Evolutionary conservation across 2,888 invertebrate species (phyloP).

Genomic region (Caenorhabditis sinica): DNA sequence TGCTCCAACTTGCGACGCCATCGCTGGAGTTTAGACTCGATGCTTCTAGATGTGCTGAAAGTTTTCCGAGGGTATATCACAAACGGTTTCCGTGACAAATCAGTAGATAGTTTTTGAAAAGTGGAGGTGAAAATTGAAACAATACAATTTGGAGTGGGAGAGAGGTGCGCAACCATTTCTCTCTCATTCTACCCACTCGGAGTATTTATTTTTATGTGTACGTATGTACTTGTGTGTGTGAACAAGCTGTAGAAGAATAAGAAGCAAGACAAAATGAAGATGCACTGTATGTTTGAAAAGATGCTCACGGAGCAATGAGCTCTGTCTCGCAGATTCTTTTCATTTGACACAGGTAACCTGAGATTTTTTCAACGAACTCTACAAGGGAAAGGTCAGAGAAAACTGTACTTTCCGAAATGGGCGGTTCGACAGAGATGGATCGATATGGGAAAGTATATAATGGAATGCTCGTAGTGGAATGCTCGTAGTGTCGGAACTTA

Average conservation of each 20-base stretch:
- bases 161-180: conserved; percentile 11
- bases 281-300: conserved; percentile 37
- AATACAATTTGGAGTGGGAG: conserved; percentile 34
- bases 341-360: conserved; percentile 47
- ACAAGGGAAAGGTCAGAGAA: conserved; percentile 10
- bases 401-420: conserved; percentile 28
- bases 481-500: no score
- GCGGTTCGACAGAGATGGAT: not conserved
- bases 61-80: not conserved
- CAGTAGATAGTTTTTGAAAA: conserved; percentile 31
- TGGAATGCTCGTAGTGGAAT: not conserved
- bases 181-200: conserved; percentile 8
- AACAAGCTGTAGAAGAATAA: conserved; percentile 42
- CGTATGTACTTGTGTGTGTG: conserved; percentile 58
- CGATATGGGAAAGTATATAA: not conserved
- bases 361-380: conserved; percentile 48
- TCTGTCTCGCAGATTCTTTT: conserved; percentile 23
- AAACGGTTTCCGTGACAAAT: conserved; percentile 25
- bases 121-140: conserved; percentile 37
- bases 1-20: conserved; percentile 80
- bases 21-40: conserved; percentile 56
- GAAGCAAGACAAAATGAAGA: conserved; percentile 4
- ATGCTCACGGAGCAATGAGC: conserved; percentile 29
- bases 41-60: conserved; percentile 37
- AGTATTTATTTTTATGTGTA: conserved; percentile 34